Percentiles rank a stretch among this genome's conserved stretches.
These are phyloP conservation scores for Toxostoma redivivum DNA, from an alignment of 2,113 vertebrate genomes.

Conservation along the genomic window DNA sequence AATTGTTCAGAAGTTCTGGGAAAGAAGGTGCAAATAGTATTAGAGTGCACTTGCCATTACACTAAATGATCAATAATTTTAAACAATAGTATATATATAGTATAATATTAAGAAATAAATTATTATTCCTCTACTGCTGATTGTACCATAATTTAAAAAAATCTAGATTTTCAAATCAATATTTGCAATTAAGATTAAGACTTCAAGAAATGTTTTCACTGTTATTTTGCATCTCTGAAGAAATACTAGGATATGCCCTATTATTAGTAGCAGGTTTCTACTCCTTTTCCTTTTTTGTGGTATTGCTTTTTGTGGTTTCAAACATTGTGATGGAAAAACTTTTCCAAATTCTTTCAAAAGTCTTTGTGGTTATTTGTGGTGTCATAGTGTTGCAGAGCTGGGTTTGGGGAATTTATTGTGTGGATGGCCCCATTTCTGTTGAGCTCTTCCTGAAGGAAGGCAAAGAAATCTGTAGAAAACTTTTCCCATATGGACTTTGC, in stretches of 20 bases:
- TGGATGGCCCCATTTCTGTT: not conserved
- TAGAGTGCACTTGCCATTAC: not conserved
- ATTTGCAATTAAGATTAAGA: not conserved
- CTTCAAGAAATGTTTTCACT: not conserved
- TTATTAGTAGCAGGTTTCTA: not conserved
- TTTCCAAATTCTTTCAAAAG: not conserved
- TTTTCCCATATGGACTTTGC: not conserved
- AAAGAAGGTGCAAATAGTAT: not conserved
- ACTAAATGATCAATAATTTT: not conserved
- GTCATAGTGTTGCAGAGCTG: not conserved
- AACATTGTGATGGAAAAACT: not conserved
- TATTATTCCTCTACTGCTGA: not conserved
- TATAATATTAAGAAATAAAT: not conserved
- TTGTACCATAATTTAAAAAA: not conserved
- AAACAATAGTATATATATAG: not conserved
- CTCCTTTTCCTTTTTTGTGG: not conserved
- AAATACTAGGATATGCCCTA: not conserved
- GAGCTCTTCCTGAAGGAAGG: not conserved
- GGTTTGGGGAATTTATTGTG: not conserved
- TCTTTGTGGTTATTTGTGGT: not conserved
- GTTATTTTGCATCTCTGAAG: not conserved
- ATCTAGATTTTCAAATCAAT: not conserved
- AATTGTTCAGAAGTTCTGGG: not conserved
- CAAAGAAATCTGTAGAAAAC: not conserved
- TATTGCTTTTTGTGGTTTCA: not conserved